phyloP scores from a whole-genome alignment of 2,797 vertebrate species.

The Gymnothorax reevesii region DNA sequence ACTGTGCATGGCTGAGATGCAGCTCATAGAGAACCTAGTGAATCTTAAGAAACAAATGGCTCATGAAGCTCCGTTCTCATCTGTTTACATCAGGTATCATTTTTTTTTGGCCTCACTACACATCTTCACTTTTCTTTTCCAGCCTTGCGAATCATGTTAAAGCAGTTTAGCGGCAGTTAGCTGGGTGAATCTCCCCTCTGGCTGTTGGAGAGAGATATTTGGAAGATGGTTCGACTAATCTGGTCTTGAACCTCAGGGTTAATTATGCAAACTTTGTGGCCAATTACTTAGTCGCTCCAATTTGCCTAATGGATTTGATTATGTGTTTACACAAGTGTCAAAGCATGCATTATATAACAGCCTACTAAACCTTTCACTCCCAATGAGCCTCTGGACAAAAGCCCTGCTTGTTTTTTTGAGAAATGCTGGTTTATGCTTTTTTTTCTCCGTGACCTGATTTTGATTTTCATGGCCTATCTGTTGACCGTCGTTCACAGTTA shows the following conservation, averaged over 20 bases:
- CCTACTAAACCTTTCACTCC: constrained; percentile 15
- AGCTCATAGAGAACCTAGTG: not conserved
- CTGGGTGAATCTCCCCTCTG: not conserved
- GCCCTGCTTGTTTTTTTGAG: constrained; percentile 23
- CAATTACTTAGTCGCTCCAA: constrained; percentile 30
- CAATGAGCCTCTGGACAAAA: constrained; percentile 1
- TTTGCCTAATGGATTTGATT: constrained; percentile 15
- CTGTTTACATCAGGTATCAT: not conserved
- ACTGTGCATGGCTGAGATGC: not conserved
- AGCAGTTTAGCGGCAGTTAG: not conserved
- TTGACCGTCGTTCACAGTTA: not conserved
- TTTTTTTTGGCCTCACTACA: not conserved
- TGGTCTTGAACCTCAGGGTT: not conserved
- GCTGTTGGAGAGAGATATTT: not conserved
- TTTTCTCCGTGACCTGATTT: not conserved
- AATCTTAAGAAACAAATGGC: not conserved
- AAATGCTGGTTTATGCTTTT: constrained; percentile 33
- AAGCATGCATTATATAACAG: constrained; percentile 6
- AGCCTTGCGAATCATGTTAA: not conserved
- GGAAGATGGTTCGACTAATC: not conserved
- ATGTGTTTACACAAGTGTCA: constrained; percentile 15
- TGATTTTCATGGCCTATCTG: not conserved
- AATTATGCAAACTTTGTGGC: constrained; percentile 22
- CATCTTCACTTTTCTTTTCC: not conserved
- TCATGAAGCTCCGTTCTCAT: not conserved